A percentile compares a stretch with the other conserved stretches of the same genome.
Conservation (phyloP, 2,797 vertebrate genomes). For the Petrocephalus schoutedeni region DNA sequence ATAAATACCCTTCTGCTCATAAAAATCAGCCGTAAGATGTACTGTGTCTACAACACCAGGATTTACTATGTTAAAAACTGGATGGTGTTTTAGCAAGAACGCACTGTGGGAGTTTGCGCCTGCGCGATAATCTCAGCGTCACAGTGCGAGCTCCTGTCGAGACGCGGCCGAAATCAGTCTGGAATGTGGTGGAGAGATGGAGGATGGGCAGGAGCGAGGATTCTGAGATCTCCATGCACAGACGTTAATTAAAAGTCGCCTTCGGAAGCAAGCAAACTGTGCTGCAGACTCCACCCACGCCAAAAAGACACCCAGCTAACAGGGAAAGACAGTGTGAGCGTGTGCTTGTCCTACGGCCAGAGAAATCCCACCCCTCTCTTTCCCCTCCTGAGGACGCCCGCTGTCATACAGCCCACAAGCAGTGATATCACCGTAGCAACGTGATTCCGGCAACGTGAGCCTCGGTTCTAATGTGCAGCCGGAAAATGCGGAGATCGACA, state of each 20-base stretch:
- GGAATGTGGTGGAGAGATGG: neutral
- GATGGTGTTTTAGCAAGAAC: neutral
- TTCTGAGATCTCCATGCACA: neutral
- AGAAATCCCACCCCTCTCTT: neutral
- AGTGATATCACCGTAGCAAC: neutral
- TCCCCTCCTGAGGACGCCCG: neutral
- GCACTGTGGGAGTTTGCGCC: neutral
- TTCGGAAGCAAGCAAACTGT: neutral
- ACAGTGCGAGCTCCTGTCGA: neutral
- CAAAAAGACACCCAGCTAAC: neutral
- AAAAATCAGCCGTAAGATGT: neutral
- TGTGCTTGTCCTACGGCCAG: neutral
- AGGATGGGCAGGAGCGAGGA: neutral
- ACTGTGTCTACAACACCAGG: neutral
- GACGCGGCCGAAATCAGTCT: neutral
- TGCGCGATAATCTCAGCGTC: neutral
- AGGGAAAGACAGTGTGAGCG: neutral
- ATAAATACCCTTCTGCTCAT: neutral
- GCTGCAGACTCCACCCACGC: neutral
- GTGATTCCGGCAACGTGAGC: neutral
- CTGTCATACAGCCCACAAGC: neutral
- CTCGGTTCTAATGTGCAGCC: neutral
- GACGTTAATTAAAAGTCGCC: conserved; percentile 12
- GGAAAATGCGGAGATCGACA: neutral
- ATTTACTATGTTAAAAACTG: neutral